Base-by-base conservation (phyloP, 2,113 vertebrate species). In the Haemorhous mexicanus region DNA sequence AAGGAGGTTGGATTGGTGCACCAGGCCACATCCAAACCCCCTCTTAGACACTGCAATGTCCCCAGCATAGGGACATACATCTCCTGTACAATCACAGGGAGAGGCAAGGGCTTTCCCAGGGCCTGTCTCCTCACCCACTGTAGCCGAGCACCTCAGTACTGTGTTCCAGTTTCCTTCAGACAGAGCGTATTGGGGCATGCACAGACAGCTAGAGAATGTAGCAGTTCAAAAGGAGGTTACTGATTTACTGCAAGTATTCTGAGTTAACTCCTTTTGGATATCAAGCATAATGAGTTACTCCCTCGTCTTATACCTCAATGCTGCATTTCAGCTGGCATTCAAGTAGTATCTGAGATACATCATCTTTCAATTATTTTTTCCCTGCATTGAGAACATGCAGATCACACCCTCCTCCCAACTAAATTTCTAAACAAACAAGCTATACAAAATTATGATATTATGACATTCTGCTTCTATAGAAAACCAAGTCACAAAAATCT, bases 171-270 rank as follows among this genome's bases (percentile, higher is more conserved):
- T 69, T 70, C 46, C 74, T 52, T 56, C 2, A 70, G 15, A 62
- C 46, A 37, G 74, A 79, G 26, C 0, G 0, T 28, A 18, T 0
- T 28, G 35, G 41, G 52, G 17, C 70, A 41, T 7, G 33, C 41
- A 74, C 4, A 13, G 81, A 35, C 44, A 92, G 35, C 20, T 33
- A 16, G 7, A 66, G 49, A 72, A 83, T 3, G 19, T 0, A 59
- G 70, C 66, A 64, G 21, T 44, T 83, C 56, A 73, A 49, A 90
- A 58, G 32, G 13, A 87, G 89, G 61, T 35, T 75, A 82, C 61
- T 26, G 7, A 53, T 28, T 46, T 33, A 84, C 35, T 78, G 5
- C 20, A 69, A 72, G 27, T n/a, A 61, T 49, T 87, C 52, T 35
- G 46, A 69, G 23, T 72, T 46, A 87, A 82, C 47, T 63, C 73